Base-by-base conservation (phyloP, 1,140 invertebrate species). In the Diploscapter pachys region DNA sequence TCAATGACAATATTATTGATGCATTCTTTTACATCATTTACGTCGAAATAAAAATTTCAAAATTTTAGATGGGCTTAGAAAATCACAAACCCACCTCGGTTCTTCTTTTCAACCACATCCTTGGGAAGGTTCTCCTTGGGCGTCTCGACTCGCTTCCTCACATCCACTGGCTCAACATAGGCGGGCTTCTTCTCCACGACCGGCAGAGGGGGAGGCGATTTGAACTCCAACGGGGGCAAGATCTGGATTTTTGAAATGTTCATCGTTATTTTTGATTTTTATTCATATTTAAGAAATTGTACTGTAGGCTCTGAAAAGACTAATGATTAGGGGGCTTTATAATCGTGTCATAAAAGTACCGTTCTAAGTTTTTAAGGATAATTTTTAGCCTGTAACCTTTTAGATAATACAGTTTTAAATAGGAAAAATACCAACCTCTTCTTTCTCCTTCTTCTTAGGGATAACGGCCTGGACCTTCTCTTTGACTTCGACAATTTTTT, bases 111-210 rank as follows among this genome's bases (percentile, higher is more conserved):
- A 11, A 74, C 64, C 9, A 64, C 50, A 9, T 74, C 73, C 52
- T 57, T 55, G 13, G 65, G 56, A 0, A 52, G 73, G 31, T 74
- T 69, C 0, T 57, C n/a, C 4, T 13, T 50, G 5, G 63, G 5
- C 51, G 64, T 51, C 11, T 54, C 59, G 5, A 74, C 64, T 52
- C 66, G 9, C 50, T 74, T 74, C 49, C 73, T 65, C n/a, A 76
- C 75, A 54, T 76, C 69, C 9, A 76, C 50, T 4, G 75, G 75
- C 5, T 76, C 75, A 5, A 76, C 75, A 5, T 76, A 71, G 3
- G 68, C 70, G 0, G 75, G 69, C 5, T 63, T 55, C 59, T 49
- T 69, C 53, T 76, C 56, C 63, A 66, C 51, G 52, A 76, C 56
- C 31, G 75, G 75, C 63, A 63, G 71, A 66, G 70, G 75, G 6